Base-by-base conservation (phyloP, 2,888 invertebrate species). In the Entomobrya proxima region DNA sequence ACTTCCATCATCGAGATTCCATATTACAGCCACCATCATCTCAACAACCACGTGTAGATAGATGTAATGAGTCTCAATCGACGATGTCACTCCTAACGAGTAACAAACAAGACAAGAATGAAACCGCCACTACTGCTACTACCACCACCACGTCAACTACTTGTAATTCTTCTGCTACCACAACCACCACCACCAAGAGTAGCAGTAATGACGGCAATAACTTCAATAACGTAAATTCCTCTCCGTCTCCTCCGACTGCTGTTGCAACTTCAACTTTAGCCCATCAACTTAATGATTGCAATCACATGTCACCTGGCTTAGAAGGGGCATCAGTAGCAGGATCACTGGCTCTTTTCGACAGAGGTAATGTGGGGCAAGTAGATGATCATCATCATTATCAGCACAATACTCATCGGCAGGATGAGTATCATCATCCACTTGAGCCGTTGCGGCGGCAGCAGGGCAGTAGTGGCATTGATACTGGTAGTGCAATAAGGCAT, bases 261-360 rank as follows among this genome's bases (percentile, higher is more conserved):
- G 50, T 74, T 79, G 52, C 79, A 67, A 50, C 79, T 69, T 61
- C 77, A 50, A 79, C 79, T 79, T 67, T 79, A 67, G 79, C 67
- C 67, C 80, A 80, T 72, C 69, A 55, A 32, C 55, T 80, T 80
- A 80, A 80, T 80, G 80, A 80, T 69, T 55, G 72, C 11, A 30
- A 80, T 80, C 80, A 80, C 69, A 80, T 80, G 80, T 80, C 80
- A 80, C 72, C 80, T 80, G 80, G 80, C 80, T 44, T 67, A 50
- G 55, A 27, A 55, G 80, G 30, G 24, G 55, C 55, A 74, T 24
- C 47, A 74, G 37, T 27, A 21, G 69, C 35, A 32, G 61, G 61
- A 52, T 61, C 61, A 58, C 21, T 4, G 30, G n/a, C 35, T 24
- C 40, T n/a, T n/a, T n/a, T 40, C 30, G 30, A n/a, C 13, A 5